Conservation (phyloP, 2,797 vertebrate genomes). For the Labeo calbasu region DNA sequence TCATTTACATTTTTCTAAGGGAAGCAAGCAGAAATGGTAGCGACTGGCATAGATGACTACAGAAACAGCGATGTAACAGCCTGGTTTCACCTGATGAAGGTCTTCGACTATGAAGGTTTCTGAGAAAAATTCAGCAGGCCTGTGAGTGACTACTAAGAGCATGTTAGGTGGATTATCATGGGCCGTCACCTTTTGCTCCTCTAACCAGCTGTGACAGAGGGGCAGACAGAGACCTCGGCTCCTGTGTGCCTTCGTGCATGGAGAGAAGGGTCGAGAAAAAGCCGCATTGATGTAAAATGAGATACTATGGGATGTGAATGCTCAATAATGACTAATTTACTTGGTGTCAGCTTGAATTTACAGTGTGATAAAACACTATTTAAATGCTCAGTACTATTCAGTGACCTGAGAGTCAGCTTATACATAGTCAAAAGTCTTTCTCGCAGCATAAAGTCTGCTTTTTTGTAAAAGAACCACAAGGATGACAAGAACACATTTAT, state of each 20-base stretch:
- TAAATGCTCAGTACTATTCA: constrained; percentile 64
- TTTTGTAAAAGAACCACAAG: background rate
- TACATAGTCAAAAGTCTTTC: constrained; percentile 30
- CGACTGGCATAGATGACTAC: constrained; percentile 28
- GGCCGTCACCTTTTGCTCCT: constrained; percentile 27
- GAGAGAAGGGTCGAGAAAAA: background rate
- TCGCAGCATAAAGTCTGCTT: background rate
- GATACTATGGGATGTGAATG: constrained; percentile 30
- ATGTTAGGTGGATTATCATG: constrained; percentile 15
- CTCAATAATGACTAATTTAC: constrained; percentile 65
- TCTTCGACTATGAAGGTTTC: constrained; percentile 25
- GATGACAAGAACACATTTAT: background rate
- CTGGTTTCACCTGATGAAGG: background rate
- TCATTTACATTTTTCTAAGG: constrained; percentile 50
- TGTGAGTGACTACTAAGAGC: constrained; percentile 1
- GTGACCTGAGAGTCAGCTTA: constrained; percentile 55
- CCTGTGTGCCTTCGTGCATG: background rate
- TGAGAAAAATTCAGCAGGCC: constrained; percentile 37
- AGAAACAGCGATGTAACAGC: constrained; percentile 31
- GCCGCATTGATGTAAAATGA: constrained; percentile 41
- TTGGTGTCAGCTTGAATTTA: constrained; percentile 64
- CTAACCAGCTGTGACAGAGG: constrained; percentile 41
- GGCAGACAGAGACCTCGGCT: background rate
- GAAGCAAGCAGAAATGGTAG: constrained; percentile 4
- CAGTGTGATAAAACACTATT: constrained; percentile 61